Evolutionary conservation across 1,140 invertebrate genomes (phyloP).

Genomic region (Caenorhabditis brenneri): DNA sequence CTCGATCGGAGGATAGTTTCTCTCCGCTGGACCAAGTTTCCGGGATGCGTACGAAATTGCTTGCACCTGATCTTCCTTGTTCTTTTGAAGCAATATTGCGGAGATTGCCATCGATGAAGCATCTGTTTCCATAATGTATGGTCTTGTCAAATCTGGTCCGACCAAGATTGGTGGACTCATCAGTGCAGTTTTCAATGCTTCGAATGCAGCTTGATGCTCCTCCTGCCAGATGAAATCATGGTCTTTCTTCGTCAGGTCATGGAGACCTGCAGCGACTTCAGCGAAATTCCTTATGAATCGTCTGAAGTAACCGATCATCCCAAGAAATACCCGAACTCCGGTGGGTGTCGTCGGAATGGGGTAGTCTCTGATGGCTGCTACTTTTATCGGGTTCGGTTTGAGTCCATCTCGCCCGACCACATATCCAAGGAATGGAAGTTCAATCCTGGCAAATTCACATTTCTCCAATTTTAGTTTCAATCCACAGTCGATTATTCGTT

Average conservation of each 20-base stretch:
- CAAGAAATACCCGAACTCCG: slow-evolving; percentile 72
- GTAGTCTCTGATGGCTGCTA: slow-evolving; percentile 66
- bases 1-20: slow-evolving; percentile 38
- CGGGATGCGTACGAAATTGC: slow-evolving; percentile 24
- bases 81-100: neutral
- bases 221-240: slow-evolving; percentile 67
- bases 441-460: neutral
- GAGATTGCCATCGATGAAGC: neutral
- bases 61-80: neutral
- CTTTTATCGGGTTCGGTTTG: slow-evolving; percentile 70
- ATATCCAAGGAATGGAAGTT: slow-evolving; percentile 71
- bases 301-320: slow-evolving; percentile 72
- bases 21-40: neutral
- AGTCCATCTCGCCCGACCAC: slow-evolving; percentile 68
- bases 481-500: neutral
- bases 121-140: neutral
- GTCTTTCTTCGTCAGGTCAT: slow-evolving; percentile 72
- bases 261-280: slow-evolving; percentile 68
- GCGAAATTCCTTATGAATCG: slow-evolving; percentile 71
- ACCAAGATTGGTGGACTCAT: slow-evolving; percentile 48
- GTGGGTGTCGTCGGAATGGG: slow-evolving; percentile 66
- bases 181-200: slow-evolving; percentile 68
- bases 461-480: slow-evolving; percentile 7
- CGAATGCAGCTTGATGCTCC: slow-evolving; percentile 67
- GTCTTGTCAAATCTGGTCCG: neutral